These are phyloP conservation scores for Sialis lutaria DNA, from an alignment of 2,888 invertebrate species.

Conservation along the genomic window DNA sequence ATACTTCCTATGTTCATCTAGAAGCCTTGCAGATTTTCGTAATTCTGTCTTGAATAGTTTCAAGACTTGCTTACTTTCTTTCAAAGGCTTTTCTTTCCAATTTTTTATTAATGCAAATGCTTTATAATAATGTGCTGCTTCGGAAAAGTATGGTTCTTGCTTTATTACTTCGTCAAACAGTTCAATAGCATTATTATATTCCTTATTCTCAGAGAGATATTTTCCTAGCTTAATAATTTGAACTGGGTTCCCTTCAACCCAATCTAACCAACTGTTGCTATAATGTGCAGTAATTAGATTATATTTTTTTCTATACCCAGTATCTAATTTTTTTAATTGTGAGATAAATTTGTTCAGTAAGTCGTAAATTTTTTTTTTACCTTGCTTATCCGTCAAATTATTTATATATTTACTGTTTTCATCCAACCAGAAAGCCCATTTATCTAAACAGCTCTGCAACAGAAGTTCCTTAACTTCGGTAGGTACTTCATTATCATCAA, in stretches of 20 bases:
- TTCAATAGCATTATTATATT: slow-evolving; percentile 11
- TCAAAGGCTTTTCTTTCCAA: slow-evolving; percentile 6
- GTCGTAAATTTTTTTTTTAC: not conserved
- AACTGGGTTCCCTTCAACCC: slow-evolving; percentile 8
- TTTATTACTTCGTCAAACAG: slow-evolving; percentile 13
- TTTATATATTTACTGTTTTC: slow-evolving; percentile 8
- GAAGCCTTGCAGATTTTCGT: slow-evolving; percentile 7
- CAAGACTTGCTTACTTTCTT: too few relatives aligned
- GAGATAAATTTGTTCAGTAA: not conserved
- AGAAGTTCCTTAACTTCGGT: slow-evolving; percentile 10
- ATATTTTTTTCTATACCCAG: too few relatives aligned
- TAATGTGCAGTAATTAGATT: too few relatives aligned
- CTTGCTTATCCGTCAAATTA: not conserved
- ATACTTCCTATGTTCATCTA: slow-evolving; percentile 8
- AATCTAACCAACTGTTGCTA: slow-evolving; percentile 2
- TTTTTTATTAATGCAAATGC: slow-evolving; percentile 12
- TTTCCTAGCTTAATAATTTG: slow-evolving; percentile 11
- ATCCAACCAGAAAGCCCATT: slow-evolving; percentile 16
- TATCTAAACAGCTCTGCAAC: slow-evolving; percentile 11
- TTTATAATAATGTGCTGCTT: slow-evolving; percentile 17
- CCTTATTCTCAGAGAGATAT: slow-evolving; percentile 7
- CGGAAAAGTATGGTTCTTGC: slow-evolving; percentile 14
- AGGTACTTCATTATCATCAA: slow-evolving; percentile 5
- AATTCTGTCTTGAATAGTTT: slow-evolving; percentile 8
- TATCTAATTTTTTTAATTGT: slow-evolving; percentile 1